phyloP scores from a whole-genome alignment of 2,113 vertebrate genomes.

The Patagioenas fasciata region DNA sequence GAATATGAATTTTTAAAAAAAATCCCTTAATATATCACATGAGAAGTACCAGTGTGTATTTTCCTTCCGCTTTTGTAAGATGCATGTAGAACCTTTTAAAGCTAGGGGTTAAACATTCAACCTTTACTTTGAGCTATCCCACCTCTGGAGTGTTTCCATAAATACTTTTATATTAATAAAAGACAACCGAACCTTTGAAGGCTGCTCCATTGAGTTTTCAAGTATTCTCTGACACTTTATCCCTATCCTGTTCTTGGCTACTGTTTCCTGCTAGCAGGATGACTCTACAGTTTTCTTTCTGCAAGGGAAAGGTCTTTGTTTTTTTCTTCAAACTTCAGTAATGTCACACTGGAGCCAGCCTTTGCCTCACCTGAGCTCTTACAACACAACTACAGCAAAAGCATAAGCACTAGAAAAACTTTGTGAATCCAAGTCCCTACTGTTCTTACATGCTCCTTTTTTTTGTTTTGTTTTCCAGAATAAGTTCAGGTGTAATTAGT shows the following conservation, averaged over 20 bases:
- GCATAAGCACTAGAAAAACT: neutral
- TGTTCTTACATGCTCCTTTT: neutral
- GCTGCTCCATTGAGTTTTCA: slow-evolving; percentile 19
- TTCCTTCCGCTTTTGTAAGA: neutral
- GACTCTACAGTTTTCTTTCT: neutral
- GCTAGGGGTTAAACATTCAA: neutral
- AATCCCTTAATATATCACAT: neutral
- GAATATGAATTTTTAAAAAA: neutral
- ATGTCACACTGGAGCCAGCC: neutral
- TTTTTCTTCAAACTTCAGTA: neutral
- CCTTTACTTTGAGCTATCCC: slow-evolving; percentile 24
- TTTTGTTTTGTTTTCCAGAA: neutral
- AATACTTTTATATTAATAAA: neutral
- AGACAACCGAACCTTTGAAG: slow-evolving; percentile 11
- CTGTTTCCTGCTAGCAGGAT: neutral
- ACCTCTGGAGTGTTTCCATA: slow-evolving; percentile 11
- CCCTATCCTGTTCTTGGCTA: neutral
- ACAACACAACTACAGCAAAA: neutral
- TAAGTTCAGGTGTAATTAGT: neutral
- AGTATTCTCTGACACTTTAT: neutral
- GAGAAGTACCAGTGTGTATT: neutral
- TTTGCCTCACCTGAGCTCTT: neutral
- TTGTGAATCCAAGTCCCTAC: neutral
- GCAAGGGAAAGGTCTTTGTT: neutral
- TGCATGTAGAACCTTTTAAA: neutral